These are phyloP conservation scores for Netelia virgata DNA, from an alignment of 2,888 invertebrate species.

Conservation along the genomic window DNA sequence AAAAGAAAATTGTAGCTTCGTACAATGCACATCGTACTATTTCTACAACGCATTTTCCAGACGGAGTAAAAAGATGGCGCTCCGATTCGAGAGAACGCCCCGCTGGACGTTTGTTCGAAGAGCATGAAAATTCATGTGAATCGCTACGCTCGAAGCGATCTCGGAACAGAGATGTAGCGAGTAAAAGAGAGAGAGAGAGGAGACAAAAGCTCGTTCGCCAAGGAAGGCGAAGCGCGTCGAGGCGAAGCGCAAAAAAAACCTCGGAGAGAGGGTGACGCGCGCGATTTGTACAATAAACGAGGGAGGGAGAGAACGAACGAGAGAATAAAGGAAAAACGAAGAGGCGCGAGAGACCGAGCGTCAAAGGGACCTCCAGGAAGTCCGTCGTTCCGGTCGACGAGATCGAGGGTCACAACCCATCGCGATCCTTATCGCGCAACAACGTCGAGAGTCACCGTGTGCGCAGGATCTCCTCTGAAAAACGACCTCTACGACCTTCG, in stretches of 20 bases:
- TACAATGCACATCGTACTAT: too few relatives aligned
- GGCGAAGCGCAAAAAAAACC: slow-evolving; percentile 36
- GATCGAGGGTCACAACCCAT: slow-evolving; percentile 62
- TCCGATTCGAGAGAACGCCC: slow-evolving; percentile 17
- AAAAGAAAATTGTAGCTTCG: too few relatives aligned
- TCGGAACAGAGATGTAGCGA: slow-evolving; percentile 5
- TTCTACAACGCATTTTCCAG: background rate
- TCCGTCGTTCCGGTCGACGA: slow-evolving; percentile 68
- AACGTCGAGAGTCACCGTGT: slow-evolving; percentile 43
- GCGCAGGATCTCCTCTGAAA: slow-evolving; percentile 38
- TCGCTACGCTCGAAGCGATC: slow-evolving; percentile 23
- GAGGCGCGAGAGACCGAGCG: slow-evolving; percentile 17
- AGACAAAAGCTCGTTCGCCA: slow-evolving; percentile 50
- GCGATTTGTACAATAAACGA: slow-evolving; percentile 7
- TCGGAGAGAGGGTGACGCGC: slow-evolving; percentile 2
- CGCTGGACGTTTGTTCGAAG: slow-evolving; percentile 37
- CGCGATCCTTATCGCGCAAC: slow-evolving; percentile 54
- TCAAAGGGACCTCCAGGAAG: slow-evolving; percentile 61
- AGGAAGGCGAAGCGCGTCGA: slow-evolving; percentile 50
- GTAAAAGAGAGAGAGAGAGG: slow-evolving; percentile 38
- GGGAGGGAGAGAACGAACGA: background rate
- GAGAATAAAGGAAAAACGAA: slow-evolving; percentile 19
- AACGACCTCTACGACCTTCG: background rate
- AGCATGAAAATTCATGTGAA: slow-evolving; percentile 43
- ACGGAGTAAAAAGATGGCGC: slow-evolving; percentile 2